A percentile compares a stretch with the other conserved stretches of the same genome.
phyloP scores from a whole-genome alignment of 2,113 vertebrate species.

The Theristicus caerulescens region DNA sequence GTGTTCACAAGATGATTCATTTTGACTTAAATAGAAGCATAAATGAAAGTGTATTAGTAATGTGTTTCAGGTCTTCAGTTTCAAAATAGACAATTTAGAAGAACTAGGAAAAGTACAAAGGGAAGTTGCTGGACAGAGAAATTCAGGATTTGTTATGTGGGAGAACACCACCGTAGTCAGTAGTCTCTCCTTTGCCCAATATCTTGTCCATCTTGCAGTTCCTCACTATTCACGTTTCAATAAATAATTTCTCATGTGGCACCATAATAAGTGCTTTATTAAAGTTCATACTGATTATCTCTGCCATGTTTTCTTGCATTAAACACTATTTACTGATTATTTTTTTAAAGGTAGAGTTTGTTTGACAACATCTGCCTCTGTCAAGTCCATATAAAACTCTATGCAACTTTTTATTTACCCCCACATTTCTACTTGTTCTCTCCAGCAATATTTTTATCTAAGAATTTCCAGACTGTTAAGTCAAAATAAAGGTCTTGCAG shows the following conservation, averaged over 20 bases:
- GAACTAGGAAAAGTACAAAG: neutral
- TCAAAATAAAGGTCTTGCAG: neutral
- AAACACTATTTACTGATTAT: neutral
- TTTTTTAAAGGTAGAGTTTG: neutral
- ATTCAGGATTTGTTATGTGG: neutral
- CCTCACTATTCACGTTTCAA: neutral
- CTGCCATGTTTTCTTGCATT: neutral
- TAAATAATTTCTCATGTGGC: neutral
- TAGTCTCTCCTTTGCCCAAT: neutral
- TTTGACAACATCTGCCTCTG: neutral
- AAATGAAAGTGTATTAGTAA: neutral
- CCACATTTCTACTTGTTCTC: neutral
- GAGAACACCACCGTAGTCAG: neutral
- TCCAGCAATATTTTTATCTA: neutral
- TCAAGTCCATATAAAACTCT: neutral
- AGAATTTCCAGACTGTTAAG: neutral
- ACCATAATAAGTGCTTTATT: neutral
- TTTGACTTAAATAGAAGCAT: neutral
- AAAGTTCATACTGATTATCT: neutral
- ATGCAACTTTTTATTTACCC: neutral
- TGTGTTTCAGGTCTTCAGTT: neutral
- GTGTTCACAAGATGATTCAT: neutral
- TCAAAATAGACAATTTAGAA: neutral
- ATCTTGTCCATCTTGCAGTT: neutral
- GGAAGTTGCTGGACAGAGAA: neutral